Conservation (phyloP, 2,113 vertebrate species). For the Ammodytes dubius region DNA sequence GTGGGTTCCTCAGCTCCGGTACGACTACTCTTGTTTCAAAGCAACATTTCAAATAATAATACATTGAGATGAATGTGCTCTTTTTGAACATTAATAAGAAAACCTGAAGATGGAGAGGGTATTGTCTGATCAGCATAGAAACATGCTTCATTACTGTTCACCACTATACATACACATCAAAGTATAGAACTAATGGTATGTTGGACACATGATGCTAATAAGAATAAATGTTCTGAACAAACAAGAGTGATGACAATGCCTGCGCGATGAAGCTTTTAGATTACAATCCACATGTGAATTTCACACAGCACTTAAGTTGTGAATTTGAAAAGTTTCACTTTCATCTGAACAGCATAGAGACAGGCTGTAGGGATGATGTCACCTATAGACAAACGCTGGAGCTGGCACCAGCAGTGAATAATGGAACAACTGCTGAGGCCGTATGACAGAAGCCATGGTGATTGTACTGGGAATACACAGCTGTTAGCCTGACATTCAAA, state of each 20-base stretch:
- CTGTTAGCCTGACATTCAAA: constrained; percentile 20
- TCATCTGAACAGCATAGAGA: constrained; percentile 5
- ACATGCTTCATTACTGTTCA: constrained; percentile 12
- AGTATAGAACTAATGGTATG: not conserved
- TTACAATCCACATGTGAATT: not conserved
- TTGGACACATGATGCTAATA: constrained; percentile 17
- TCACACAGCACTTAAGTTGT: not conserved
- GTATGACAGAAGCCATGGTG: constrained; percentile 17
- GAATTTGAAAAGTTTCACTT: not conserved
- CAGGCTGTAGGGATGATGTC: constrained; percentile 15
- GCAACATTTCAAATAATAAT: constrained; percentile 12
- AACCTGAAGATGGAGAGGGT: constrained; percentile 1
- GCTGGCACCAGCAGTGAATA: constrained; percentile 36
- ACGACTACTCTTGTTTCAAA: constrained; percentile 11
- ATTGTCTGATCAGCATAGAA: constrained; percentile 5
- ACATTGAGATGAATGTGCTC: constrained; percentile 26
- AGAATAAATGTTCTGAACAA: constrained; percentile 18
- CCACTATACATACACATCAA: constrained; percentile 9
- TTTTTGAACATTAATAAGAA: constrained; percentile 31
- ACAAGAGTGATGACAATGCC: constrained; percentile 21
- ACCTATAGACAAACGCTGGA: constrained; percentile 24
- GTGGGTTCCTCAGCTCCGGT: not conserved
- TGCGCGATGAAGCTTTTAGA: not conserved
- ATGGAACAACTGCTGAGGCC: constrained; percentile 37
- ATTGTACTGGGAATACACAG: constrained; percentile 26